phyloP scores from a whole-genome alignment of 2,888 invertebrate species.

The Thelaira solivaga region DNA sequence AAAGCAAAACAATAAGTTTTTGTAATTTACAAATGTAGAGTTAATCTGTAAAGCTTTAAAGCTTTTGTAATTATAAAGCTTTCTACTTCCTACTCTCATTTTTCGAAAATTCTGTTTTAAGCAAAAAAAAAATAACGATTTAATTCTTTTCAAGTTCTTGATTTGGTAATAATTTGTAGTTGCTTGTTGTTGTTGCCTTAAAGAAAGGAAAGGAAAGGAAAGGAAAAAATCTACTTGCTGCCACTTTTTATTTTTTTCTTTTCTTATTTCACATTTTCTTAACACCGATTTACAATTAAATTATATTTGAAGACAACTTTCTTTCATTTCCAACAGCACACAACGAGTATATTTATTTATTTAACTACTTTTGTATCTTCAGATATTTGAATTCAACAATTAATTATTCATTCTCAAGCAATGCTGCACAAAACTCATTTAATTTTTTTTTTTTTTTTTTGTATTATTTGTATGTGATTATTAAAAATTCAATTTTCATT shows the following conservation, averaged over 20 bases:
- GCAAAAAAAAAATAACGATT: not conserved
- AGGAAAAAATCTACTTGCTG: constrained; percentile 38
- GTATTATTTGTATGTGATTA: constrained; percentile 8
- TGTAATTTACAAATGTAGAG: too few relatives aligned
- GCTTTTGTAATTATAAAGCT: too few relatives aligned
- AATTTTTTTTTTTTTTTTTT: not conserved
- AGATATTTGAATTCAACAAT: not conserved
- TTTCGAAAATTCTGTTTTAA: too few relatives aligned
- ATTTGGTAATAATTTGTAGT: constrained; percentile 3
- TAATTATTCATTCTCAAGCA: constrained; percentile 8
- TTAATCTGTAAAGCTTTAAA: too few relatives aligned
- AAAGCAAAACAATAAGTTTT: too few relatives aligned
- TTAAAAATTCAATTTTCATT: constrained; percentile 40
- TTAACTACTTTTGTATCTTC: too few relatives aligned
- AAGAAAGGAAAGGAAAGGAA: too few relatives aligned
- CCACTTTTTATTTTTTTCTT: too few relatives aligned
- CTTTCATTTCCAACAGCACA: constrained; percentile 6
- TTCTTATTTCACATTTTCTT: constrained; percentile 42
- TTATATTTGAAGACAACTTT: constrained; percentile 45
- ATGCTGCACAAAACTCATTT: not conserved
- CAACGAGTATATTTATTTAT: too few relatives aligned
- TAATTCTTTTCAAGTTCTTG: constrained; percentile 12
- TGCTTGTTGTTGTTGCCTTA: constrained; percentile 20
- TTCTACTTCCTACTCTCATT: too few relatives aligned
- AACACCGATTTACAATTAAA: constrained; percentile 37